These are phyloP conservation scores for Solenodon paradoxus DNA, from an alignment of 2,113 vertebrate species.

Conservation along the genomic window DNA sequence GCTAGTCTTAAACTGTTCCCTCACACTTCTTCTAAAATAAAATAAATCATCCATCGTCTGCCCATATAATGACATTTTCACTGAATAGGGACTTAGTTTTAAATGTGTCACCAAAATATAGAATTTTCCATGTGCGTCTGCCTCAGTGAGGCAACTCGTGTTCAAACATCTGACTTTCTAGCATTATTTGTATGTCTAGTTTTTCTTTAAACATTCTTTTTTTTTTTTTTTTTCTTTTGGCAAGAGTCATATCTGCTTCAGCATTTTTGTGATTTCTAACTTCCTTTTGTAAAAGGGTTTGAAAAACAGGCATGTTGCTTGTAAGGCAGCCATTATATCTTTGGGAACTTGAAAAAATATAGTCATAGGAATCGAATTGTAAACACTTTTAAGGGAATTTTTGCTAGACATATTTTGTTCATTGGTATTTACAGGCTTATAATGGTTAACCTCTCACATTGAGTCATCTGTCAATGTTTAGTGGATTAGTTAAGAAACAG, in stretches of 20 bases:
- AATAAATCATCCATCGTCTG: conserved; percentile 6
- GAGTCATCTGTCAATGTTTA: conserved; percentile 21
- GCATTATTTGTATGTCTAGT: conserved; percentile 32
- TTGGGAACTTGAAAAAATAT: not conserved
- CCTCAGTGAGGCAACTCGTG: not conserved
- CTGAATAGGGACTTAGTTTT: conserved; percentile 32
- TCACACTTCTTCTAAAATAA: conserved; percentile 28
- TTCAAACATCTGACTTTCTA: not conserved
- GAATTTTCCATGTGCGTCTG: not conserved
- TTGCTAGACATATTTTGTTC: not conserved
- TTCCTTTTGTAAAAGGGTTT: conserved; percentile 49
- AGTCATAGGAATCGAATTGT: conserved; percentile 16
- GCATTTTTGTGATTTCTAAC: conserved; percentile 59
- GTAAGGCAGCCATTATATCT: not conserved
- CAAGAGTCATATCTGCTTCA: conserved; percentile 44
- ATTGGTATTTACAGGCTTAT: conserved; percentile 2
- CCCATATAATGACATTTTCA: not conserved
- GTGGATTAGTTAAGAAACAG: conserved; percentile 44
- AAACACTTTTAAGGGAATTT: not conserved
- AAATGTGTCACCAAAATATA: not conserved
- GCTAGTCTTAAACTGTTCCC: not conserved
- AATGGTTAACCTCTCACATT: not conserved
- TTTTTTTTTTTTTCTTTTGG: not conserved
- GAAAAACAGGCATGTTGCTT: not conserved
- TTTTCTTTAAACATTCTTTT: conserved; percentile 41